Base-by-base conservation (phyloP, 2,797 vertebrate genomes). In the Threskiornis aethiopicus region DNA sequence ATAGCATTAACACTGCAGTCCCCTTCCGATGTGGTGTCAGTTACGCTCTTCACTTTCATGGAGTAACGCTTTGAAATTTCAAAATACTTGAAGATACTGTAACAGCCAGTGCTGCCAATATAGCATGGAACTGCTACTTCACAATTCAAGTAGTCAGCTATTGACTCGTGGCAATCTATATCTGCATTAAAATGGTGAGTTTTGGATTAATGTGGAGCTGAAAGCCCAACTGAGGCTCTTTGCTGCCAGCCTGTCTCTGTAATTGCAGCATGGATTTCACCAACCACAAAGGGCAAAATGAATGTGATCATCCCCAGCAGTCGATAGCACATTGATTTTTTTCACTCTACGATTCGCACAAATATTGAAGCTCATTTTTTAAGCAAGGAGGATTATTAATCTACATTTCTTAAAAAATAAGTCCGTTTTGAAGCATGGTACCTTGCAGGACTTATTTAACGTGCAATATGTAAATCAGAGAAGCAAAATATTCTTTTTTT, bases 231-330 rank as follows among this genome's bases (percentile, higher is more conserved):
- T 96, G 98, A 98, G 97, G 97, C 97, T 98, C 98, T 98, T 98
- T 98, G 98, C 98, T 98, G 98, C 98, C 98, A 98, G 98, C 97
- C 98, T 97, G 97, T 98, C 98, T 98, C 97, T 98, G 98, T 98
- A 98, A 98, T 98, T 98, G 98, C 98, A 98, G 98, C 98, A 97
- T 98, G 98, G 98, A 98, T 98, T 98, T 98, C 98, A 98, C 98
- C 98, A 98, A 98, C 98, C 98, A 98, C 98, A 99, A 98, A 98
- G 98, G 98, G 97, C 97, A 98, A 97, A 98, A 98, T 98, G 98
- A 98, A 98, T 98, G 98, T 97, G 98, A 98, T 98, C 98, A 98
- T 97, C 98, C 98, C 96, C 96, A 95, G 98, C 95, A 97, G 98
- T 98, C 98, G 84, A 99, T 98, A 98, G 96, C 58, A 93, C 97